A percentile compares a stretch with the other conserved stretches of the same genome.
Evolutionary conservation across 2,113 vertebrate genomes (phyloP).

Genomic region (Phaethornis superciliosus): DNA sequence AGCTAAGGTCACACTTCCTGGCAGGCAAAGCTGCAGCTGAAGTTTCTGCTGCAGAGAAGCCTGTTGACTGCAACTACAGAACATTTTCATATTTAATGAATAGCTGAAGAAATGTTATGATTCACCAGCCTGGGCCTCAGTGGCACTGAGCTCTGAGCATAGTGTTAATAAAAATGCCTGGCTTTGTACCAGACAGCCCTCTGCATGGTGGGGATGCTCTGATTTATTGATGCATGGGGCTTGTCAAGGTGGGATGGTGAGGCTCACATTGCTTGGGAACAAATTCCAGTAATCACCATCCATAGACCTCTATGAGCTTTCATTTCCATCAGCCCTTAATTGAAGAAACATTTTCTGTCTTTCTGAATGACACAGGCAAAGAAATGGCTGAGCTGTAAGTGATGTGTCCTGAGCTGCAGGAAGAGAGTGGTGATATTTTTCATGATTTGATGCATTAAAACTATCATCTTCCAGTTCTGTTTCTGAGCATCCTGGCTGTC

Average conservation of each 20-base stretch:
- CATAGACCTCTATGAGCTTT: neutral
- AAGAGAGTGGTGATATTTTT: slow-evolving; percentile 35
- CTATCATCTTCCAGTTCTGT: slow-evolving; percentile 10
- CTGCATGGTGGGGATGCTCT: neutral
- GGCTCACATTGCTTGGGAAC: neutral
- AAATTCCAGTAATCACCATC: neutral
- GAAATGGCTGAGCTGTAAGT: neutral
- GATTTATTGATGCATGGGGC: neutral
- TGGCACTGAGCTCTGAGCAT: neutral
- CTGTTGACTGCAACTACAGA: neutral
- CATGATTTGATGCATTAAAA: slow-evolving; percentile 50
- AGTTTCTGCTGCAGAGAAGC: neutral
- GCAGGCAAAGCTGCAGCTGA: neutral
- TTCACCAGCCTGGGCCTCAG: neutral
- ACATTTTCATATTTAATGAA: neutral
- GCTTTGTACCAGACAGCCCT: neutral
- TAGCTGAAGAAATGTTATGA: neutral
- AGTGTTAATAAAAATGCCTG: neutral
- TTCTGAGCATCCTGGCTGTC: neutral
- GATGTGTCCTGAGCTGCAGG: neutral
- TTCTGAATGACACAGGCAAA: neutral
- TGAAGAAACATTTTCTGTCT: slow-evolving; percentile 9
- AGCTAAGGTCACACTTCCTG: fast-evolving
- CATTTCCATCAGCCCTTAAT: slow-evolving; percentile 17
- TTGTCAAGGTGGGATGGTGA: neutral